These are phyloP conservation scores for Gadopsis marmoratus DNA, from an alignment of 2,797 vertebrate genomes.

Conservation along the genomic window DNA sequence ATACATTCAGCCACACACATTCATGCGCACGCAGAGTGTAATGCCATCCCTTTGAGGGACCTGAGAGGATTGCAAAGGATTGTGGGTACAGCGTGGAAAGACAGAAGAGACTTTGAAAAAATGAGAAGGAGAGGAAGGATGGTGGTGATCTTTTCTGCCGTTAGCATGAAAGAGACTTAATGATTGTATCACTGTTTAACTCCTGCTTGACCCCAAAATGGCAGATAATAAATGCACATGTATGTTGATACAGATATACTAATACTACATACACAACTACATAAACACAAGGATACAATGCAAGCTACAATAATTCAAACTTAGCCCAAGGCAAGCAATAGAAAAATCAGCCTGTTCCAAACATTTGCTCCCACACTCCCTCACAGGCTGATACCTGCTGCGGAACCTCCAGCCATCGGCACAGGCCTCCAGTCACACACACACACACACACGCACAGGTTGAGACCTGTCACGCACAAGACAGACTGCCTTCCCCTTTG, in stretches of 20 bases:
- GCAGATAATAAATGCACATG: neutral
- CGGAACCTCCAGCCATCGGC: slow-evolving; percentile 19
- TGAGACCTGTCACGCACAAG: slow-evolving; percentile 46
- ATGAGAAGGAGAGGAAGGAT: too few species aligned
- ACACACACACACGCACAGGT: slow-evolving; percentile 40
- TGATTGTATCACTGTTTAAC: slow-evolving; percentile 11
- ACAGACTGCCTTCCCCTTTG: slow-evolving; percentile 42
- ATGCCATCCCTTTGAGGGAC: slow-evolving; percentile 28
- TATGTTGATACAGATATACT: neutral
- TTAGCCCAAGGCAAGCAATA: neutral
- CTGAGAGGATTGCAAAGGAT: slow-evolving; percentile 26
- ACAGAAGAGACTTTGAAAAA: neutral
- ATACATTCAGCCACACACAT: slow-evolving; percentile 51
- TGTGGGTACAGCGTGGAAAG: slow-evolving; percentile 23
- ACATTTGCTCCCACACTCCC: slow-evolving; percentile 28
- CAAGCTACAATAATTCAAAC: neutral
- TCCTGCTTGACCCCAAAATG: neutral
- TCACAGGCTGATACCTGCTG: slow-evolving; percentile 53
- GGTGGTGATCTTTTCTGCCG: neutral
- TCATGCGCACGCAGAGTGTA: slow-evolving; percentile 7
- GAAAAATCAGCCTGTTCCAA: slow-evolving; percentile 8
- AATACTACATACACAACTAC: neutral
- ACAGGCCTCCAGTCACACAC: slow-evolving; percentile 24
- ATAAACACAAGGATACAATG: neutral
- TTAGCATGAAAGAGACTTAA: slow-evolving; percentile 1